Base-by-base conservation (phyloP, 1,140 invertebrate genomes). In the Colletes gigas region DNA sequence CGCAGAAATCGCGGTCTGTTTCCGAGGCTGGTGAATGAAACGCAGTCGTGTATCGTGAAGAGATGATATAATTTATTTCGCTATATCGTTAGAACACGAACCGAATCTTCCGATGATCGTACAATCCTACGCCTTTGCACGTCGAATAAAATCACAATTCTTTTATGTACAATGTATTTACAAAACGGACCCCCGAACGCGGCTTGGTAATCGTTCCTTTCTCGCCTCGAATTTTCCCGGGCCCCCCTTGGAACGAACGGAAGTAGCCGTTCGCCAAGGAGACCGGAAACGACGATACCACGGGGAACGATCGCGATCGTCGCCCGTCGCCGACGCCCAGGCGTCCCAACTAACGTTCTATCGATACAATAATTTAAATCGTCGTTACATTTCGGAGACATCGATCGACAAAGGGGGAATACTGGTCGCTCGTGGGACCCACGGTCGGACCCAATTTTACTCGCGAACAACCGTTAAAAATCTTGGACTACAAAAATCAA, bases 71-170 rank as follows among this genome's bases (percentile, higher is more conserved):
- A 93, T 93, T 93, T 93, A 93, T 92, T 93, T 93, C 83, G 88
- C 91, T 93, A 92, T 92, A 92, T 92, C 90, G 91, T 91, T 93
- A 90, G 82, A 93, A 92, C 91, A 91, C 91, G 92, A 92, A 91
- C 90, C 91, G 91, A 92, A 88, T 89, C 88, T 87, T 88, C 89
- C 85, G 88, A 89, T 87, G 78, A 77, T 90, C 86, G 86, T 91
- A 90, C 88, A 87, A 87, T 89, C 90, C 83, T 90, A 89, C 85
- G 83, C 75, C 83, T 92, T 82, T 90, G 89, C 88, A 90, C 86
- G 83, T 88, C 89, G 81, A 90, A 89, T 89, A 89, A 90, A 92
- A 93, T 93, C 93, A 93, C 92, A 93, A 89, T 93, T 91, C 52
- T 92, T 69, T 88, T 93, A 93, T 93, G 89, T 93, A 93, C 92